Base-by-base conservation (phyloP, 2,113 vertebrate genomes). In the Mustelus asterias region DNA sequence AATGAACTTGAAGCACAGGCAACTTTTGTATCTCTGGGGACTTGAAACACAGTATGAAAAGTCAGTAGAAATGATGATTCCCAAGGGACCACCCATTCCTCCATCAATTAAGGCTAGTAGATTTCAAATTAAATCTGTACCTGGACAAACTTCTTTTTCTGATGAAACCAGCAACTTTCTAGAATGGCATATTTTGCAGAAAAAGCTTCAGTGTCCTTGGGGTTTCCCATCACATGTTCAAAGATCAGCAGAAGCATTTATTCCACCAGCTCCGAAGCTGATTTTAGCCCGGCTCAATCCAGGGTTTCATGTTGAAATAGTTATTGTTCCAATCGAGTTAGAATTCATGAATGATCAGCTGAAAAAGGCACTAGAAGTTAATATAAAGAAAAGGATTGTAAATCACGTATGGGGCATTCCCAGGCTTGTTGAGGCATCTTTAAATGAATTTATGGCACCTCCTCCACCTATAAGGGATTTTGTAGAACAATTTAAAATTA, bases 41-140 rank as follows among this genome's bases (percentile, higher is more conserved):
- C 37, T 69, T 94, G 92, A 94, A 94, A 94, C 92, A 37, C 65
- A 41, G 65, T 94, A 69, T 48, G 92, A 94, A 41, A 94, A 94
- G 37, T 94, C 92, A 44, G 44, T 94, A n/a, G 41, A 70, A 69
- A 94, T 94, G n/a, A 69, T 94, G 92, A 94, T 94, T 24, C 37
- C 92, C 37, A 94, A 94, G 70, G 92, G 92, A 94, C 92, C 92
- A 94, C 65, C 92, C 22, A 2, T 44, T 13, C 63, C 60, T 69
- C 92, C 92, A 67, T 20, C 65, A 41, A 44, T 94, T 69, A 44
- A 69, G 37, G n/a, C 65, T 41, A 3, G 37, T 2, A 16, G 18
- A 69, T 11, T 22, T 94, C 37, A 41, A 94, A 94, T 94, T 14
- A 26, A 94, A 41, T n/a, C 65, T 94, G n/a, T 69, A 5, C 20